Conservation (phyloP, 2,113 vertebrate species). For the Percopsis transmontana region DNA sequence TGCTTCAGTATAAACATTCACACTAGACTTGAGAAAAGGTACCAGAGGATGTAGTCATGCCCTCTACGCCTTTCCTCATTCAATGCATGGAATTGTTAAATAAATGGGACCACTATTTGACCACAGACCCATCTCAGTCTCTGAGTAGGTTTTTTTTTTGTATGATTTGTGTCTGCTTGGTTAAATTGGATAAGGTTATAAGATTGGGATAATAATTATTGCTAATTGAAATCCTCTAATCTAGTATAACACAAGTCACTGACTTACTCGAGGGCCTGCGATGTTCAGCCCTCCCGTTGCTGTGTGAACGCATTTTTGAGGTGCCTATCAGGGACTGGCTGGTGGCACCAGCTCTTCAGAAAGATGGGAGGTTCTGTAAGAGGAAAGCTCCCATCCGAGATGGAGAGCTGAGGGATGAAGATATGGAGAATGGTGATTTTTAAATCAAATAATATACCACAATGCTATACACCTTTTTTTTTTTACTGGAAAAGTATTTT, state of each 20-base stretch:
- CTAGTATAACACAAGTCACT: constrained; percentile 88
- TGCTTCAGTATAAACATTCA: not conserved
- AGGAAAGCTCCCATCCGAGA: constrained; percentile 54
- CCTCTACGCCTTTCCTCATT: no score
- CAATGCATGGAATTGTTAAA: no score
- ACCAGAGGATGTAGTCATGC: not conserved
- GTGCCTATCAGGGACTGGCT: constrained; percentile 85
- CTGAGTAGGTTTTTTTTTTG: no score
- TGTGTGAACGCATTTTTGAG: constrained; percentile 86
- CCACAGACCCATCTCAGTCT: no score
- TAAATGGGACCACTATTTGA: no score
- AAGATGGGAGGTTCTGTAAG: constrained; percentile 71
- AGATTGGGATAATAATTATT: not conserved
- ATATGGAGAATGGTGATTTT: constrained; percentile 35
- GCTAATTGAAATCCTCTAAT: not conserved
- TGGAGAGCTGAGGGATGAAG: constrained; percentile 55
- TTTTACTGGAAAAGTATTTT: not conserved
- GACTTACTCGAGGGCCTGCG: constrained; percentile 86
- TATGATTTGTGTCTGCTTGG: not conserved
- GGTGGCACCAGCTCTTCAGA: constrained; percentile 80
- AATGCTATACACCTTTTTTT: not conserved
- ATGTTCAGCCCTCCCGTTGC: constrained; percentile 74
- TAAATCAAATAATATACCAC: constrained; percentile 26
- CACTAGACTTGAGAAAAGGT: not conserved
- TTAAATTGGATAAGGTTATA: not conserved